These are phyloP conservation scores for Monarcha castaneiventris DNA, from an alignment of 2,113 vertebrate genomes.

Conservation along the genomic window DNA sequence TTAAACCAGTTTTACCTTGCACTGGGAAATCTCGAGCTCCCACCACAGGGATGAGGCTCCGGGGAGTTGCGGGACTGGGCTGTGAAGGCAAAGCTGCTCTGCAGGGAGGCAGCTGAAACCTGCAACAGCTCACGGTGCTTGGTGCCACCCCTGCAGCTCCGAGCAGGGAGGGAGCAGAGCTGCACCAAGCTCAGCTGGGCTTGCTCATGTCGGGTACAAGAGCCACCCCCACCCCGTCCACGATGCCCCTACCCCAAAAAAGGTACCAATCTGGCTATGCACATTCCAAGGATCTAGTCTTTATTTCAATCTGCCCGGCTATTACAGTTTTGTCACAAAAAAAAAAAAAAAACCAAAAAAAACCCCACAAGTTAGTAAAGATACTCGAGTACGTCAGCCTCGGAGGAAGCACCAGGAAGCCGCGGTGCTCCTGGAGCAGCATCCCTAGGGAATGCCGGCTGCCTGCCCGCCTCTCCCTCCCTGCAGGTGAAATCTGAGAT, in stretches of 20 bases:
- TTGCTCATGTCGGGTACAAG: rapidly evolving
- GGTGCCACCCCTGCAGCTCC: not conserved
- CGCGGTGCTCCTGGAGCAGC: not conserved
- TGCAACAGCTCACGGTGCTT: rapidly evolving
- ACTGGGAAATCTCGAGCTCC: not conserved
- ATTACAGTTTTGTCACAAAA: slow-evolving; percentile 52
- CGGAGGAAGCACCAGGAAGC: not conserved
- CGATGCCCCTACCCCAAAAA: not conserved
- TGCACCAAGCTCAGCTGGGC: not conserved
- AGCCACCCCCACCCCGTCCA: not conserved
- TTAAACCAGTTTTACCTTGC: not conserved
- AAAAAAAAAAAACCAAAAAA: not conserved
- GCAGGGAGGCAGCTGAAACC: not conserved
- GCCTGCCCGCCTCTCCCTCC: not conserved
- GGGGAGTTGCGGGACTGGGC: not conserved
- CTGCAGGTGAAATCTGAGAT: not conserved
- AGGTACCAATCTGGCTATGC: slow-evolving; percentile 52
- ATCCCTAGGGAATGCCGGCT: not conserved
- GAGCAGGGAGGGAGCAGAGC: not conserved
- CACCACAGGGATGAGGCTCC: not conserved
- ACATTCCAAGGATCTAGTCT: slow-evolving; percentile 58
- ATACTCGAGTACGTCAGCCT: not conserved
- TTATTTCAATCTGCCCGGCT: slow-evolving; percentile 64
- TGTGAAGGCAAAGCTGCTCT: not conserved
- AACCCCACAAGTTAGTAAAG: not conserved